A percentile compares a stretch with the other conserved stretches of the same genome.
These are phyloP conservation scores for Agonopterix alstromeriana DNA, from an alignment of 2,888 invertebrate genomes.

Conservation along the genomic window DNA sequence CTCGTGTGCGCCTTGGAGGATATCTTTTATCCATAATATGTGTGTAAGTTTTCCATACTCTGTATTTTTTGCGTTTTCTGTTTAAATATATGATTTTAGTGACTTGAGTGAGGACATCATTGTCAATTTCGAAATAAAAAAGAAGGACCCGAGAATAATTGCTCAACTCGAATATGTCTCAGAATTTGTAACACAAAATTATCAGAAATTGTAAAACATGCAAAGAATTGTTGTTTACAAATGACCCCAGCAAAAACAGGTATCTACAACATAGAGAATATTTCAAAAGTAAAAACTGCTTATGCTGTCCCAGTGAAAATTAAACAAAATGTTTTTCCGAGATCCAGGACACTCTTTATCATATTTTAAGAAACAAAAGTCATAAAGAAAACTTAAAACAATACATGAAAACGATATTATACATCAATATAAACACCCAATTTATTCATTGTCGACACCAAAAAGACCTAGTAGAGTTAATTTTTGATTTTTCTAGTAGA, in stretches of 20 bases:
- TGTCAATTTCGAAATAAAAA: background rate
- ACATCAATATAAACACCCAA: background rate
- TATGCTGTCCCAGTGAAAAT: background rate
- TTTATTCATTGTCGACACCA: background rate
- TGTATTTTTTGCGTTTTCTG: too few species aligned
- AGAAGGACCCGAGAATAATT: background rate
- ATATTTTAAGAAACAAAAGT: background rate
- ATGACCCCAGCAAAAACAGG: background rate
- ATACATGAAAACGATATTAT: conserved; percentile 1
- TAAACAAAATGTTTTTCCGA: background rate
- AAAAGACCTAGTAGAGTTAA: background rate
- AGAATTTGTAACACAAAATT: background rate
- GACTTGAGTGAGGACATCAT: background rate
- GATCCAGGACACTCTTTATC: background rate
- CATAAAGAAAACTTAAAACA: background rate
- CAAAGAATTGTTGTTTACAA: background rate
- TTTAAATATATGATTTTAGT: too few species aligned
- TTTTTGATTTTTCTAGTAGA: background rate
- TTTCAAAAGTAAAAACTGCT: background rate
- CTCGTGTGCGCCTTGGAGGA: too few species aligned
- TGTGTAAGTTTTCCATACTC: too few species aligned
- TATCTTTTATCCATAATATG: too few species aligned
- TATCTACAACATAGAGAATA: background rate
- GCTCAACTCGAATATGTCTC: conserved; percentile 1
- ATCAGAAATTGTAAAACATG: background rate